A percentile compares a stretch with the other conserved stretches of the same genome.
Conservation (phyloP, 2,888 invertebrate genomes). For the Cheilosia urbana region DNA sequence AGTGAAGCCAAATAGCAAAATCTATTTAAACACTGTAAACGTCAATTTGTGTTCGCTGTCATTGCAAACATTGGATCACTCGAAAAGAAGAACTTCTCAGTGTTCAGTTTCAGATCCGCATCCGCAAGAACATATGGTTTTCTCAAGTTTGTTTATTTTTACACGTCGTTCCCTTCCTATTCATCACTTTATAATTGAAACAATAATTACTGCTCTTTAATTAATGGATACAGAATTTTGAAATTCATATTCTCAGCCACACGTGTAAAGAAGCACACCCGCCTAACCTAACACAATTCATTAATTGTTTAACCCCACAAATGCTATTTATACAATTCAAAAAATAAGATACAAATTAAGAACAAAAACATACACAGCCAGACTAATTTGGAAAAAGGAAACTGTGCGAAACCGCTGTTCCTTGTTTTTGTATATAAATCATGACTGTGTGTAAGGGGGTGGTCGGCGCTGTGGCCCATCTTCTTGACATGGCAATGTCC, state of each 20-base stretch:
- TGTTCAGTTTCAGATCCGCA: constrained; percentile 9
- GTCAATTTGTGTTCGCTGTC: constrained; percentile 10
- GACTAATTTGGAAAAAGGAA: neutral
- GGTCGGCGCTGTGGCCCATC: neutral
- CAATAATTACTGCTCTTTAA: constrained; percentile 47
- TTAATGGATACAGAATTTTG: constrained; percentile 34
- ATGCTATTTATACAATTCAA: constrained; percentile 36
- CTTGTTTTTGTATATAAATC: neutral
- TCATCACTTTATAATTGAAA: constrained; percentile 42
- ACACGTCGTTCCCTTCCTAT: neutral
- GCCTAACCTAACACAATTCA: constrained; percentile 48
- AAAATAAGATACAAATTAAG: constrained; percentile 11
- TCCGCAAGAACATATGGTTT: neutral
- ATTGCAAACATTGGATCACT: constrained; percentile 28
- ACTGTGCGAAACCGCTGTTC: neutral
- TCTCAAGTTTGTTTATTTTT: constrained; percentile 19
- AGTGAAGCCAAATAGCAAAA: constrained; percentile 18
- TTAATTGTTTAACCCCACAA: constrained; percentile 18
- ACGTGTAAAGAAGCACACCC: constrained; percentile 7
- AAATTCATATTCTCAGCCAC: constrained; percentile 26
- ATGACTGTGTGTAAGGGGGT: neutral
- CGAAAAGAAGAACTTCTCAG: neutral
- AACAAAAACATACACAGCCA: neutral
- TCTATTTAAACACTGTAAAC: constrained; percentile 24
- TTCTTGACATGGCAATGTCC: constrained; percentile 35